A percentile compares a stretch with the other conserved stretches of the same genome.
Evolutionary conservation across 30 jellyfish, hydroid and myxozoan species (phyloP).

Genomic region (Chironex yamaguchii): DNA sequence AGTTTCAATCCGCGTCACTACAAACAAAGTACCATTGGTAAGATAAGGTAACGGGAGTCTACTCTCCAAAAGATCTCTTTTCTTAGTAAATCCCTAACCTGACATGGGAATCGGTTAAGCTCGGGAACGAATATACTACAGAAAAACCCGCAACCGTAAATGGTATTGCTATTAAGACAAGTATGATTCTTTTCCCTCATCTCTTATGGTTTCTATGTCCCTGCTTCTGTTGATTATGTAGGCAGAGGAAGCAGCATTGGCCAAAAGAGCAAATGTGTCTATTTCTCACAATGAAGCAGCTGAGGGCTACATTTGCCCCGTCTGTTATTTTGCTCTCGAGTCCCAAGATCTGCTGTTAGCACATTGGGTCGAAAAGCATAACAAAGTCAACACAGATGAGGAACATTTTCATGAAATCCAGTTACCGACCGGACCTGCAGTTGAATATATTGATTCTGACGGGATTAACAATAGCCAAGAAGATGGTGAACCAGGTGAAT

Average conservation of each 20-base stretch:
- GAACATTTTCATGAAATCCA: neutral
- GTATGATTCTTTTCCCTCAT: too few species aligned
- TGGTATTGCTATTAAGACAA: neutral
- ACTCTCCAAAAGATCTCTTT: too few species aligned
- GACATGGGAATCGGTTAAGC: too few species aligned
- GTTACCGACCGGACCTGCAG: neutral
- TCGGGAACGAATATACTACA: too few species aligned
- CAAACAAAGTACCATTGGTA: too few species aligned
- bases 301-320: constrained; percentile 98
- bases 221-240: neutral
- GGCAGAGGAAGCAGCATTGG: constrained; percentile 61
- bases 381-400: too few species aligned
- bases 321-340: constrained; percentile 91
- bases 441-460: neutral
- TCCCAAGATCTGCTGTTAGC: constrained; percentile 81
- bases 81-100: too few species aligned
- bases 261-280: constrained; percentile 83
- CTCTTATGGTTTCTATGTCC: neutral
- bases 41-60: too few species aligned
- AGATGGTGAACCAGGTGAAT: neutral
- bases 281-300: constrained; percentile 93
- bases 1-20: too few species aligned
- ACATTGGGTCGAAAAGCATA: constrained; percentile 70
- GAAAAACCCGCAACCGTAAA: too few species aligned
- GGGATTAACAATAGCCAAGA: neutral